Conservation (phyloP, 2,888 invertebrate genomes). For the Meteorus colon region DNA sequence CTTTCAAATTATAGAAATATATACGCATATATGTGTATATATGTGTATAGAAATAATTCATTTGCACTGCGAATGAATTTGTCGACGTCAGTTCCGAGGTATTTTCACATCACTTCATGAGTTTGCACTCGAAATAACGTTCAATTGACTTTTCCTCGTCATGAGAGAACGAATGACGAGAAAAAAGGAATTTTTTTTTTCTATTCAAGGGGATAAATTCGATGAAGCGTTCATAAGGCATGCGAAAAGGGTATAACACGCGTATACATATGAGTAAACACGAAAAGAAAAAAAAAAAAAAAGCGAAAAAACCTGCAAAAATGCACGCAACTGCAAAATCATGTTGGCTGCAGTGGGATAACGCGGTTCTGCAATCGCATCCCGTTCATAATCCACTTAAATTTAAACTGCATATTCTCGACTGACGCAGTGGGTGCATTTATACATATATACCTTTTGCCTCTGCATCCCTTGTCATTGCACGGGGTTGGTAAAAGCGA, state of each 20-base stretch:
- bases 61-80: slow-evolving; percentile 13
- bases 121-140: slow-evolving; percentile 30
- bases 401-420: slow-evolving; percentile 61
- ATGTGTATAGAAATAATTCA: background rate
- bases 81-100: background rate
- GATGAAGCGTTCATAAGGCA: slow-evolving; percentile 37
- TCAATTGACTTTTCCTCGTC: slow-evolving; percentile 21
- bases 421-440: slow-evolving; percentile 46
- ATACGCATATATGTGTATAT: background rate
- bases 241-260: slow-evolving; percentile 30
- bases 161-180: slow-evolving; percentile 25
- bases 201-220: slow-evolving; percentile 30
- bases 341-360: slow-evolving; percentile 70
- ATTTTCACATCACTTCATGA: slow-evolving; percentile 30
- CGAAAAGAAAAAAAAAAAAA: slow-evolving; percentile 31
- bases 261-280: slow-evolving; percentile 7
- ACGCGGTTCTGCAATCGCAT: slow-evolving; percentile 63
- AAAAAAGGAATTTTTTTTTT: slow-evolving; percentile 10
- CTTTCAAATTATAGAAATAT: slow-evolving; percentile 27
- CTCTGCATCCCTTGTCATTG: slow-evolving; percentile 18
- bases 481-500: slow-evolving; percentile 34
- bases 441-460: slow-evolving; percentile 31
- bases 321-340: slow-evolving; percentile 62
- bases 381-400: slow-evolving; percentile 68
- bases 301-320: slow-evolving; percentile 46